These are phyloP conservation scores for Gnathochromis pfefferi DNA, from an alignment of 2,113 vertebrate genomes.

Conservation along the genomic window DNA sequence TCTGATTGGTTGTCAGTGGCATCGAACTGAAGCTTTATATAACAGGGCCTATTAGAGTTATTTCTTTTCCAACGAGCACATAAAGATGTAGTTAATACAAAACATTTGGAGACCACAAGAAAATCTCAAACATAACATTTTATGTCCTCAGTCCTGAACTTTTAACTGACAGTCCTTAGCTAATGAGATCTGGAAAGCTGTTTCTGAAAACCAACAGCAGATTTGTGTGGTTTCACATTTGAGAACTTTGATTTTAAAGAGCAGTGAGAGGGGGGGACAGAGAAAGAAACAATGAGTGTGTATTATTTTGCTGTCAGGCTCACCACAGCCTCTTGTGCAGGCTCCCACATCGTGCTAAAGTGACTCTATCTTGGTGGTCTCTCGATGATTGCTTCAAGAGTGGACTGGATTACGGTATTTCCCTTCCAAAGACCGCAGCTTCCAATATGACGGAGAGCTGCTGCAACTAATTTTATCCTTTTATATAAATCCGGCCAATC, in stretches of 20 bases:
- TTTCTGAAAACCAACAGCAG: constrained; percentile 18
- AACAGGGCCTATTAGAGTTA: not conserved
- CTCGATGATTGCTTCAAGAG: constrained; percentile 40
- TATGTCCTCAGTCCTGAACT: not conserved
- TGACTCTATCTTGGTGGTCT: constrained; percentile 47
- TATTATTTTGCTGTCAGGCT: not conserved
- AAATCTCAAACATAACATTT: constrained; percentile 6
- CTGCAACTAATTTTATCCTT: not conserved
- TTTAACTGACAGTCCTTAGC: not conserved
- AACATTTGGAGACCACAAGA: constrained; percentile 11
- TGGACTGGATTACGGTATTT: constrained; percentile 40
- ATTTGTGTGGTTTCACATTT: constrained; percentile 34
- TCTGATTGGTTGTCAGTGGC: not conserved
- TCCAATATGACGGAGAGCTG: constrained; percentile 15
- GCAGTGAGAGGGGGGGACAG: not conserved
- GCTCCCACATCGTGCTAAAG: constrained; percentile 10
- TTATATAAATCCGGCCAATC: not conserved
- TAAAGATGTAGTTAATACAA: not conserved
- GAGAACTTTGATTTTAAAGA: constrained; percentile 5
- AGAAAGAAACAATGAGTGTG: not conserved
- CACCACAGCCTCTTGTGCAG: not conserved
- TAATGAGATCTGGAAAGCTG: constrained; percentile 40
- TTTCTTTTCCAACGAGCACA: not conserved
- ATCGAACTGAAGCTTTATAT: not conserved
- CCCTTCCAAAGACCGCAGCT: constrained; percentile 42